Percentiles rank a stretch among this genome's conserved stretches.
Evolutionary conservation across 1,140 invertebrate genomes (phyloP).

Genomic region (Drosophila simulans): DNA sequence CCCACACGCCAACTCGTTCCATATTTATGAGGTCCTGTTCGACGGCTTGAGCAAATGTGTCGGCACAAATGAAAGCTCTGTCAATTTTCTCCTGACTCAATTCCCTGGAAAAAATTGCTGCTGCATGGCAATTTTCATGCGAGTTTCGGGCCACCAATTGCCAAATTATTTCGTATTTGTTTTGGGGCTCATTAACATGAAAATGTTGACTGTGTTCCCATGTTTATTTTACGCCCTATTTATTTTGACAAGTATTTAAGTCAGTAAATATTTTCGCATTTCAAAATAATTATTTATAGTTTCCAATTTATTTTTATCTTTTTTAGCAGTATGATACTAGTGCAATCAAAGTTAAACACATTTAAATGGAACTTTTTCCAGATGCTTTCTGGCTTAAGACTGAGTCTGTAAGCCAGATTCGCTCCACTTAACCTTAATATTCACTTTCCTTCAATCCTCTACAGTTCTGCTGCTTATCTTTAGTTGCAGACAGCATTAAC

Average conservation of each 20-base stretch:
- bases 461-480: slow-evolving; percentile 8
- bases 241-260: not conserved
- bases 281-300: not conserved
- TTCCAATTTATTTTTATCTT: not conserved
- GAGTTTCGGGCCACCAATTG: not conserved
- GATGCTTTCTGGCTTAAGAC: not conserved
- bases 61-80: slow-evolving; percentile 13
- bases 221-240: not conserved
- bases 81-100: slow-evolving; percentile 16
- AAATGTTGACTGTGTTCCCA: not conserved
- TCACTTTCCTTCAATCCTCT: slow-evolving; percentile 6
- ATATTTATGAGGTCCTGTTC: slow-evolving; percentile 20
- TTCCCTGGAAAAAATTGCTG: not conserved
- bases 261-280: not conserved
- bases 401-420: not conserved
- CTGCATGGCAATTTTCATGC: slow-evolving; percentile 5
- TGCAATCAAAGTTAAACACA: not conserved
- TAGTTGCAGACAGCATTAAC: slow-evolving; percentile 18
- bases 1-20: slow-evolving; percentile 1
- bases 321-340: no score
- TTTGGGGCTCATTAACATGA: slow-evolving; percentile 1
- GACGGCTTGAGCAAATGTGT: slow-evolving; percentile 20
- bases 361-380: not conserved
- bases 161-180: slow-evolving; percentile 17
- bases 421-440: not conserved